These are phyloP conservation scores for Stenurella melanura DNA, from an alignment of 2,888 invertebrate species.

Conservation along the genomic window DNA sequence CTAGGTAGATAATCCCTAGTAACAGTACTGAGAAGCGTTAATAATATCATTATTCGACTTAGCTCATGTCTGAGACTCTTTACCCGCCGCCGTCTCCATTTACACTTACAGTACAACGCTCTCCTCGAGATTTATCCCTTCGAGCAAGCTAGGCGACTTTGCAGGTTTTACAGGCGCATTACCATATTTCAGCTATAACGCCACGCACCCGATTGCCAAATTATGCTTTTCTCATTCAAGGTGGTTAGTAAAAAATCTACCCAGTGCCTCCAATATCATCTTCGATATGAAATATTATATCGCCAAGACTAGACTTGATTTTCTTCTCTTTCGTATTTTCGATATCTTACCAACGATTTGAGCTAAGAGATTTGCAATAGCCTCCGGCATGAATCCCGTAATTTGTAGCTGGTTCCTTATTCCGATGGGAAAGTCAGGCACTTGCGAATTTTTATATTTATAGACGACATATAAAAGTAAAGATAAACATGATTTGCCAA, in stretches of 20 bases:
- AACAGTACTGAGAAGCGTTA: slow-evolving; percentile 49
- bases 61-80: slow-evolving; percentile 47
- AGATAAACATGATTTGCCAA: slow-evolving; percentile 1
- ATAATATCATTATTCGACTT: slow-evolving; percentile 53
- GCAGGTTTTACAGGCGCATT: slow-evolving; percentile 36
- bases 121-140: slow-evolving; percentile 32
- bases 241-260: slow-evolving; percentile 53
- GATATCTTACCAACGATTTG: slow-evolving; percentile 36
- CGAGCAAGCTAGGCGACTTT: slow-evolving; percentile 33
- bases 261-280: slow-evolving; percentile 31
- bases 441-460: slow-evolving; percentile 26
- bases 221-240: slow-evolving; percentile 55
- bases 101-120: slow-evolving; percentile 30
- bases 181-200: slow-evolving; percentile 41
- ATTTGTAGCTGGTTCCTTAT: slow-evolving; percentile 32
- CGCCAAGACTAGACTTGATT: slow-evolving; percentile 24
- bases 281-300: slow-evolving; percentile 36
- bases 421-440: slow-evolving; percentile 10
- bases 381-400: slow-evolving; percentile 25
- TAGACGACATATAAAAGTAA: not conserved
- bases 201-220: slow-evolving; percentile 48
- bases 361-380: slow-evolving; percentile 38
- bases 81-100: slow-evolving; percentile 21
- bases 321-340: slow-evolving; percentile 35
- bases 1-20: slow-evolving; percentile 43